These are phyloP conservation scores for Apodemia duryi DNA, from an alignment of 2,888 invertebrate species.

Conservation along the genomic window DNA sequence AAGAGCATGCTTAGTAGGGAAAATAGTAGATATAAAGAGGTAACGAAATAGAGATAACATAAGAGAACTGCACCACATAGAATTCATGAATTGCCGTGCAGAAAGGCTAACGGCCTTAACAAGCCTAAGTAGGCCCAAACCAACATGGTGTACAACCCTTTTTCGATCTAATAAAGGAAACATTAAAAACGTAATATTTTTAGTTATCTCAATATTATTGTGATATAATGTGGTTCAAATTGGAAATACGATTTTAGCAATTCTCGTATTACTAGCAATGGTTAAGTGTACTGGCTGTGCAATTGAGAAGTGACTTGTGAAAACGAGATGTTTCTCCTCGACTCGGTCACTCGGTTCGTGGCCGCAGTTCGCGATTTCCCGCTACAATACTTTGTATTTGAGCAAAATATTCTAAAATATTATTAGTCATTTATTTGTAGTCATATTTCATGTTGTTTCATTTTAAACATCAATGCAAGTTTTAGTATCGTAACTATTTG, in stretches of 20 bases:
- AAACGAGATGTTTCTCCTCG: not conserved
- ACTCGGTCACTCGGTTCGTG: not conserved
- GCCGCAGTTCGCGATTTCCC: not conserved
- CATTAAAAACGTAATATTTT: too few relatives aligned
- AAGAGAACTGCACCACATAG: too few relatives aligned
- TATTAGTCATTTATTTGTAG: not conserved
- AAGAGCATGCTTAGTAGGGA: too few relatives aligned
- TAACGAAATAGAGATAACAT: too few relatives aligned
- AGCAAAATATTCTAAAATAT: not conserved
- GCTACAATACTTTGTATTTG: not conserved
- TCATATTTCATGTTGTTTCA: not conserved
- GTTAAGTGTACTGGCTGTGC: not conserved
- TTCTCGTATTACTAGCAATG: not conserved
- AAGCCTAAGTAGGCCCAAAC: too few relatives aligned
- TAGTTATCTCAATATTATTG: too few relatives aligned
- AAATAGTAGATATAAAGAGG: too few relatives aligned
- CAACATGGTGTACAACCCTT: too few relatives aligned
- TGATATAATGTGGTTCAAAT: too few relatives aligned
- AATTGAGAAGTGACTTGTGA: not conserved
- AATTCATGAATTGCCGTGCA: too few relatives aligned
- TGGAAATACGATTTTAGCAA: not conserved
- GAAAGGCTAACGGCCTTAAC: too few relatives aligned
- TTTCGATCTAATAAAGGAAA: too few relatives aligned
- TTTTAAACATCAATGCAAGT: not conserved
- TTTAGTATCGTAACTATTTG: not conserved